Conservation (phyloP, 2,888 invertebrate species). For the Formica aserva region DNA sequence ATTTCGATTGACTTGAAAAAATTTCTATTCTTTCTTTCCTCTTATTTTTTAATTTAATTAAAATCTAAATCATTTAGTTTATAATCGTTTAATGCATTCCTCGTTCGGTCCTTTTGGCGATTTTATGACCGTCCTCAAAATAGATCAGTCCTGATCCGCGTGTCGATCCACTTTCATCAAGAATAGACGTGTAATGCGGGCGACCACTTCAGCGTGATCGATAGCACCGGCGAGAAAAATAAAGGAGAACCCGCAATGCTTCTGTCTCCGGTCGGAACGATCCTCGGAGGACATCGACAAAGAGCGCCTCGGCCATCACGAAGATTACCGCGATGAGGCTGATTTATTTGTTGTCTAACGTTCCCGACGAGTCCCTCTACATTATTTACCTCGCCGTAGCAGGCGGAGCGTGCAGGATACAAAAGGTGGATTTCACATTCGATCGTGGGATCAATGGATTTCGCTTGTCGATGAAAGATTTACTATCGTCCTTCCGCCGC, state of each 20-base stretch:
- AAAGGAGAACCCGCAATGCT: slow-evolving; percentile 15
- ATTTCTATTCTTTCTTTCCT: not conserved
- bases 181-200: slow-evolving; percentile 45
- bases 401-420: slow-evolving; percentile 10
- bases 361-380: slow-evolving; percentile 52
- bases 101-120: not conserved
- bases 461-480: slow-evolving; percentile 65
- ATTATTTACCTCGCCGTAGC: slow-evolving; percentile 59
- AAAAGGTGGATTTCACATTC: slow-evolving; percentile 49
- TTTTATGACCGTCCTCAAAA: slow-evolving; percentile 25
- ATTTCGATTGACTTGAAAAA: not conserved
- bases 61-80: not conserved
- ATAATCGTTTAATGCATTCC: not conserved
- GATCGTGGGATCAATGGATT: slow-evolving; percentile 66
- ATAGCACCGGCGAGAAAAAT: slow-evolving; percentile 40
- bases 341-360: slow-evolving; percentile 65
- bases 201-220: slow-evolving; percentile 36
- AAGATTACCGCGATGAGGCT: slow-evolving; percentile 58
- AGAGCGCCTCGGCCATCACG: slow-evolving; percentile 56
- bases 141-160: slow-evolving; percentile 28
- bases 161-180: slow-evolving; percentile 33
- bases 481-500: slow-evolving; percentile 61
- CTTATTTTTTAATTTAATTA: not conserved
- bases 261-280: slow-evolving; percentile 38
- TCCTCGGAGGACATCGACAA: slow-evolving; percentile 55